These are phyloP conservation scores for Teinopalpus imperialis DNA, from an alignment of 2,888 invertebrate species.

Conservation along the genomic window DNA sequence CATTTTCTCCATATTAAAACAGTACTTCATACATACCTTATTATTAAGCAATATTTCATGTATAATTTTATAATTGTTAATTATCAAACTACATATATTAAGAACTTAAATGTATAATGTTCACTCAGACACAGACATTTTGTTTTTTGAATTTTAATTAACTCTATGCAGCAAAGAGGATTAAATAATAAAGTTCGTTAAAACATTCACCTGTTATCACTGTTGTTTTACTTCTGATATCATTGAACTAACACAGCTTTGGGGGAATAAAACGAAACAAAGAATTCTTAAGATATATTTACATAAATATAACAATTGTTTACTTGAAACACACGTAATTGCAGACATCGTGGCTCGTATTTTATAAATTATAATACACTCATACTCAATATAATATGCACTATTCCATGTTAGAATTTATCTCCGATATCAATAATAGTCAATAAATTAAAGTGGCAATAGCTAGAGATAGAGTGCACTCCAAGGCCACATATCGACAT, in stretches of 20 bases:
- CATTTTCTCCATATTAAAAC: too few relatives aligned
- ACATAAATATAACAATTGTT: slow-evolving; percentile 23
- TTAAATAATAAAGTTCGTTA: slow-evolving; percentile 27
- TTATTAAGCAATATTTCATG: too few relatives aligned
- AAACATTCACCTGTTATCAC: slow-evolving; percentile 23
- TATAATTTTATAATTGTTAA: too few relatives aligned
- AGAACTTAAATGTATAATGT: too few relatives aligned
- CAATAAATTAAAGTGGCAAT: background rate
- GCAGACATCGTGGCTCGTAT: slow-evolving; percentile 32
- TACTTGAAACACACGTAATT: slow-evolving; percentile 17
- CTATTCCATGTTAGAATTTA: slow-evolving; percentile 9
- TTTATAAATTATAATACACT: slow-evolving; percentile 1
- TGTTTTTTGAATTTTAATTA: too few relatives aligned
- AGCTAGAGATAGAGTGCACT: too few relatives aligned
- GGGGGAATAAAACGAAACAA: slow-evolving; percentile 23
- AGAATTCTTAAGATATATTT: slow-evolving; percentile 27
- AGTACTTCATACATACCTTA: too few relatives aligned
- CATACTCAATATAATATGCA: slow-evolving; percentile 1
- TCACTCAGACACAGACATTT: too few relatives aligned
- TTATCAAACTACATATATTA: too few relatives aligned
- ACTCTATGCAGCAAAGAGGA: slow-evolving; percentile 13
- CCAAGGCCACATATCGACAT: too few relatives aligned
- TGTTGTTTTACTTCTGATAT: slow-evolving; percentile 19
- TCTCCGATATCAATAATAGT: too few relatives aligned
- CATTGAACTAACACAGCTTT: slow-evolving; percentile 26